Evolutionary conservation across 2,888 invertebrate species (phyloP).

Genomic region (Eristalinus sepulchralis): DNA sequence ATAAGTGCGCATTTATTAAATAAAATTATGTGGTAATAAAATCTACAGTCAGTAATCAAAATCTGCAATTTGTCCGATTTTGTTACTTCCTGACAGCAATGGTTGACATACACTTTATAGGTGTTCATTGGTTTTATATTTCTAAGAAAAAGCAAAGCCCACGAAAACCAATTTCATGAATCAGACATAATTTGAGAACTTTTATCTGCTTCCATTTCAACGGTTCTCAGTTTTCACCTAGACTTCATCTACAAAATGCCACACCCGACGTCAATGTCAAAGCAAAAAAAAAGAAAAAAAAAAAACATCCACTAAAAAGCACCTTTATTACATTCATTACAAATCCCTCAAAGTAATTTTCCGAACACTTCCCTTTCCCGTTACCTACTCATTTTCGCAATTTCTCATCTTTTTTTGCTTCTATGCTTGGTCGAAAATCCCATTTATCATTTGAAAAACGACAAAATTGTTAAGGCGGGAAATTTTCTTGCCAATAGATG

Average conservation of each 20-base stretch:
- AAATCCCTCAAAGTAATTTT: conserved; percentile 36
- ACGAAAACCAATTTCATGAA: not conserved
- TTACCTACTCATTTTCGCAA: conserved; percentile 19
- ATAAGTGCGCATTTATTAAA: no score
- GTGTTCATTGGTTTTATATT: no score
- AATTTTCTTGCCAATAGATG: conserved; percentile 47
- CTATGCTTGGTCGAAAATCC: conserved; percentile 41
- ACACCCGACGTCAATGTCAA: conserved; percentile 39
- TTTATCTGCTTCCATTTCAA: not conserved
- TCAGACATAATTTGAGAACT: not conserved
- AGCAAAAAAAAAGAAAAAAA: not conserved
- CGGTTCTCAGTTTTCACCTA: not conserved
- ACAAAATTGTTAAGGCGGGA: conserved; percentile 63
- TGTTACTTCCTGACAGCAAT: no score
- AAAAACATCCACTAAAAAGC: not conserved
- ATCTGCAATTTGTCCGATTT: no score
- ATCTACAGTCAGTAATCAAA: no score
- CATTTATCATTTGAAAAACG: conserved; percentile 63
- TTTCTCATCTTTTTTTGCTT: not conserved
- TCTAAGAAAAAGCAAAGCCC: no score
- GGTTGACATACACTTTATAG: no score
- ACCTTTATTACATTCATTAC: conserved; percentile 57
- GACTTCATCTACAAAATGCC: conserved; percentile 9
- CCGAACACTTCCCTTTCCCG: conserved; percentile 15
- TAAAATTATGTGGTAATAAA: no score